Base-by-base conservation (phyloP, 2,797 vertebrate species). In the Vespertilio murinus region DNA sequence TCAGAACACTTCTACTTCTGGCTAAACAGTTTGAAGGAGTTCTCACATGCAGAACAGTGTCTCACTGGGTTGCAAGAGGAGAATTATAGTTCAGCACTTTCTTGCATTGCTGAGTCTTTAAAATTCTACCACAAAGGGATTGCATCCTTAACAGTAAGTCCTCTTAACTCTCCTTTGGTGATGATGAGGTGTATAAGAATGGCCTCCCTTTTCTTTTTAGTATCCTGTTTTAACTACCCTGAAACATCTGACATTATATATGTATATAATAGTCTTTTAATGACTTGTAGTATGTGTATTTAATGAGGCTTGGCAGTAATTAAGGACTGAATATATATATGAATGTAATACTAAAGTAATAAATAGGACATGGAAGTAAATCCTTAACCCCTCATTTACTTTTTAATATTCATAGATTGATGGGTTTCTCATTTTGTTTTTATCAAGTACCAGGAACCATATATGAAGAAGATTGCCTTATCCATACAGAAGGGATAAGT, bases 1-100 rank as follows among this genome's bases (percentile, higher is more conserved):
- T 99, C 99, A 0, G 99, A 99, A 87, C 99, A 99, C 97, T 99
- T 99, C 97, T 99, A 99, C 99, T 99, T 99, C 98, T 99, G 99
- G 99, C 98, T 99, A 74, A 99, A 99, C 97, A 99, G 99, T 97
- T 98, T 99, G 98, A 99, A 99, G 98, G 99, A 99, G 98, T 99
- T 99, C 96, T 99, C 99, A 33, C 99, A 99, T 82, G 99, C 99
- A 0, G 99, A 99, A 94, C 99, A 99, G 97, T 99, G 99, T 95
- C 98, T 99, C 95, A 98, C 98, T 14, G 98, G 98, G 56, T 98
- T 99, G 96, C 98, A 99, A 93, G 99, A 99, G 30, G 98, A 98
- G 23, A 98, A 98, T 98, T 99, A 99, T 96, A 99, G 99, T 25
- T 99, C 98, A 1, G 98, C 99, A 2, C 99, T 99, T 97, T 98